These are phyloP conservation scores for Lagodon rhomboides DNA, from an alignment of 2,797 vertebrate species.

Conservation along the genomic window DNA sequence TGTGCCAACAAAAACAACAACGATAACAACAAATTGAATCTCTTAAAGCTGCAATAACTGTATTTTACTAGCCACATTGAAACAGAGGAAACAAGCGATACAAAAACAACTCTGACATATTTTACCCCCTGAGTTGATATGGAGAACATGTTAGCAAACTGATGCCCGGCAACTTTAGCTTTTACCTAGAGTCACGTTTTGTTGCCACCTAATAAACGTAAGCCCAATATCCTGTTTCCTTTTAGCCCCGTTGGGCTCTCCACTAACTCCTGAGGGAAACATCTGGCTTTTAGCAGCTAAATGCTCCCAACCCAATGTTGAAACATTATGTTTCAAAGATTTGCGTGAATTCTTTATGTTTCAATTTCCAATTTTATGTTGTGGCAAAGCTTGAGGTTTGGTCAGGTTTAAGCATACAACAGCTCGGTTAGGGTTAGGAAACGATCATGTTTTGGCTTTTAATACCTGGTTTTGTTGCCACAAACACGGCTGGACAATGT, in stretches of 20 bases:
- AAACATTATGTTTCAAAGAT: no score
- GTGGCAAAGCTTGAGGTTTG: no score
- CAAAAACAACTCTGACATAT: neutral
- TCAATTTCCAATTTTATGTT: no score
- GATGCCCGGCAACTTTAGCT: constrained; percentile 1
- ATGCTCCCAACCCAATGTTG: neutral
- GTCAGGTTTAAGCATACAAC: no score
- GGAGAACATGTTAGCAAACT: neutral
- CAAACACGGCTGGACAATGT: no score
- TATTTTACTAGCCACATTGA: neutral
- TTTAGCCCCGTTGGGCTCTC: neutral
- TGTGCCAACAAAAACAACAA: neutral
- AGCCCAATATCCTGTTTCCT: neutral
- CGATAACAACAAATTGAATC: neutral
- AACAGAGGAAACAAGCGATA: neutral
- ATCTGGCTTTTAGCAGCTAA: neutral
- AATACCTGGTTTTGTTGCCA: no score
- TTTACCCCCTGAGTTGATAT: neutral
- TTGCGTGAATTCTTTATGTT: no score
- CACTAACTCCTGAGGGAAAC: neutral
- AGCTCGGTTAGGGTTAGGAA: no score
- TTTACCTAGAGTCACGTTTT: neutral
- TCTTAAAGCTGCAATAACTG: neutral
- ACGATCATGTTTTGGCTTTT: no score
- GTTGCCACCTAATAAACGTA: neutral